These are phyloP conservation scores for Halichoerus grypus DNA, from an alignment of 2,113 vertebrate genomes.

Conservation along the genomic window DNA sequence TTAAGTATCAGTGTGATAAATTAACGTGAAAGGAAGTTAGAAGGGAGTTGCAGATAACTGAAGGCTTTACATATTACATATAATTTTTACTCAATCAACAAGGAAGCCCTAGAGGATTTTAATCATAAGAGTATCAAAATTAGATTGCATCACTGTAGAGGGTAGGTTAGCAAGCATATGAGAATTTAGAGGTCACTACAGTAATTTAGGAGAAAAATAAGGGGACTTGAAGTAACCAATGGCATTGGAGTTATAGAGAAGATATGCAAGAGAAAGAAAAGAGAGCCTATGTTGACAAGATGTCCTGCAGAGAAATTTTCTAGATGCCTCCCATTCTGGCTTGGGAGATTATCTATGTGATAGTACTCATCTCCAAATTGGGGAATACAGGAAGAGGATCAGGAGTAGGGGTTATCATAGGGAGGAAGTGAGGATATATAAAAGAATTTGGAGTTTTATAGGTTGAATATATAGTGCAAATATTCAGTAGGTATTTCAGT, in stretches of 20 bases:
- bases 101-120: neutral
- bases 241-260: neutral
- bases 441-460: neutral
- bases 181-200: neutral
- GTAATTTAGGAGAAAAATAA: neutral
- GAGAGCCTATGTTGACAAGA: neutral
- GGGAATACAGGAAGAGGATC: neutral
- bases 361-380: neutral
- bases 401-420: neutral
- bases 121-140: constrained; percentile 5
- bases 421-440: neutral
- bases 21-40: neutral
- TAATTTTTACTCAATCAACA: neutral
- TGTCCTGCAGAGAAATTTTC: neutral
- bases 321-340: neutral
- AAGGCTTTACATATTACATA: neutral
- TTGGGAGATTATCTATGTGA: neutral
- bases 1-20: neutral
- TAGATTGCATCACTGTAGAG: neutral
- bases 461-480: neutral
- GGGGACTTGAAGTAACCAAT: neutral
- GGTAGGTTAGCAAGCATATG: neutral
- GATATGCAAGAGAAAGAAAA: neutral
- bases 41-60: neutral
- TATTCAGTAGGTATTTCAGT: neutral